These are phyloP conservation scores for Stratiolaelaps scimitus DNA, from an alignment of 1,140 invertebrate genomes.

Conservation along the genomic window DNA sequence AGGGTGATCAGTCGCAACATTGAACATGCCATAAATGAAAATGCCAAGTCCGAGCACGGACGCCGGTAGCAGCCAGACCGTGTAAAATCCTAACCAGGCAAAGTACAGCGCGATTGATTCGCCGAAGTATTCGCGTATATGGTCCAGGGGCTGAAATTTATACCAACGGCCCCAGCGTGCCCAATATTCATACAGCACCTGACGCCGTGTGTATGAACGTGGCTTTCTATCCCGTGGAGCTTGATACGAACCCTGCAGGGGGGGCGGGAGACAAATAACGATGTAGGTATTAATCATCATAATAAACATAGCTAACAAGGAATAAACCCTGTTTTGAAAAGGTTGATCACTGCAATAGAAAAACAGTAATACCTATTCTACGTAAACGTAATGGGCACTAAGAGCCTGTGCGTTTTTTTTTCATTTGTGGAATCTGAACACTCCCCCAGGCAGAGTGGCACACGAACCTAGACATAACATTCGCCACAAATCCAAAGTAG, in stretches of 20 bases:
- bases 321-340: too few relatives aligned
- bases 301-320: too few relatives aligned
- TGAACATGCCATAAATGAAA: constrained; percentile 57
- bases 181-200: constrained; percentile 52
- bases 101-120: constrained; percentile 94
- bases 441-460: too few relatives aligned
- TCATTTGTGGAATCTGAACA: too few relatives aligned
- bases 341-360: too few relatives aligned
- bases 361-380: too few relatives aligned
- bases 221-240: constrained; percentile 43
- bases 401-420: too few relatives aligned
- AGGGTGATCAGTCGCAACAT: constrained; percentile 46
- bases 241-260: constrained; percentile 46
- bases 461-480: too few relatives aligned
- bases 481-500: too few relatives aligned
- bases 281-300: too few relatives aligned
- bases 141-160: constrained; percentile 72
- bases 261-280: too few relatives aligned
- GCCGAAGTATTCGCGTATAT: constrained; percentile 86
- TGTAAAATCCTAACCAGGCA: constrained; percentile 89
- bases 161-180: constrained; percentile 51
- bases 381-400: too few relatives aligned
- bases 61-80: constrained; percentile 72
- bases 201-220: constrained; percentile 50
- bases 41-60: constrained; percentile 71